Conservation (phyloP, 1,140 invertebrate species). For the Drosophila teissieri region DNA sequence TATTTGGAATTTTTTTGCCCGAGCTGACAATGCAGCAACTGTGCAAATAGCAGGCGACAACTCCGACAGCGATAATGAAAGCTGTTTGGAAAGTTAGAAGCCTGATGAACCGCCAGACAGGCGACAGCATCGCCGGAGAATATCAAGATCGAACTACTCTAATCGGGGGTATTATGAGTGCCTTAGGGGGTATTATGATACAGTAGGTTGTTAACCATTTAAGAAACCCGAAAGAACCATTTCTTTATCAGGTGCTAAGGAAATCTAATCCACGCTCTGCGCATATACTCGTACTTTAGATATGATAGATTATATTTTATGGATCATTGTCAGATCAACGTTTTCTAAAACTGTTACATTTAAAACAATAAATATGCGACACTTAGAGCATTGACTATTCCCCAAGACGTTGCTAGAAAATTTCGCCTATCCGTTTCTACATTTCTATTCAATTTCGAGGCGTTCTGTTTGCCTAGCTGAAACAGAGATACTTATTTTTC, state of each 20-base stretch:
- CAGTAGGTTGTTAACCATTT: no score
- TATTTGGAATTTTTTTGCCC: constrained; percentile 75
- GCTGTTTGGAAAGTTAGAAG: constrained; percentile 81
- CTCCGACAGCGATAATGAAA: constrained; percentile 53
- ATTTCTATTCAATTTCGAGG: constrained; percentile 68
- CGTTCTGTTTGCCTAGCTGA: constrained; percentile 72
- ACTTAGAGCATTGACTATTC: constrained; percentile 31
- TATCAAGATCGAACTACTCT: constrained; percentile 52
- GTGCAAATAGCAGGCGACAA: constrained; percentile 76
- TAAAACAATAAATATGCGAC: no score
- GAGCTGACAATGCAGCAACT: constrained; percentile 73
- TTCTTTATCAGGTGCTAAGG: background rate
- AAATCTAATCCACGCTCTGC: no score
- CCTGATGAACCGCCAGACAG: constrained; percentile 45
- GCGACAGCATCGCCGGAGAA: constrained; percentile 41
- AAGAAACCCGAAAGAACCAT: no score
- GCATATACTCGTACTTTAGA: no score
- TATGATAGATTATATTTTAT: no score
- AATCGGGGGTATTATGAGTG: constrained; percentile 3
- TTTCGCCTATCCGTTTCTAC: constrained; percentile 25
- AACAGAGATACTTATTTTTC: constrained; percentile 73
- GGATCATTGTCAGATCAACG: no score
- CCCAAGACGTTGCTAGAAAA: constrained; percentile 14
- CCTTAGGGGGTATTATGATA: no score
- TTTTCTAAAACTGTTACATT: no score